These are phyloP conservation scores for Drosophila jambulina DNA, from an alignment of 1,140 invertebrate species.

Conservation along the genomic window DNA sequence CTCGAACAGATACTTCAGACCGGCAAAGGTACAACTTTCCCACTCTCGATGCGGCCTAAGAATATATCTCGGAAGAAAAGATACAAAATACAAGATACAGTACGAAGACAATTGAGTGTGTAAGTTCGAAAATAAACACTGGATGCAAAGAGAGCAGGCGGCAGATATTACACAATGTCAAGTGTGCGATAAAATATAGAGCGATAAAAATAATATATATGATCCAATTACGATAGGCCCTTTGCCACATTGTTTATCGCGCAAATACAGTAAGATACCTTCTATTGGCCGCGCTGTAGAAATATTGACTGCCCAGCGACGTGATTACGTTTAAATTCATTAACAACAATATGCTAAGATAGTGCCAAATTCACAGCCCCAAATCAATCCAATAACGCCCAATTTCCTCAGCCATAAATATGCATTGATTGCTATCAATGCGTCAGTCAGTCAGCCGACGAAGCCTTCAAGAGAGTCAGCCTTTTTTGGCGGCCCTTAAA, in stretches of 20 bases:
- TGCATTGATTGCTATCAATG: conserved; percentile 30
- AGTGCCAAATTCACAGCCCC: conserved; percentile 25
- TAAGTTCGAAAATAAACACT: conserved; percentile 38
- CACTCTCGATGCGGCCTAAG: conserved; percentile 34
- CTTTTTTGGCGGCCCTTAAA: conserved; percentile 13
- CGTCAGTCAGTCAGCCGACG: background rate
- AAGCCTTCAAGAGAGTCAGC: background rate
- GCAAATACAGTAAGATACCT: background rate
- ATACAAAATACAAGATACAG: conserved; percentile 14
- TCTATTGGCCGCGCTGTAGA: background rate
- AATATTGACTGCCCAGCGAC: conserved; percentile 3
- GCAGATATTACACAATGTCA: conserved; percentile 45
- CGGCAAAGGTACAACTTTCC: conserved; percentile 33
- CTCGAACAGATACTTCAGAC: conserved; percentile 28
- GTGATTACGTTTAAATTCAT: conserved; percentile 37
- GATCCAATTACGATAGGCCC: conserved; percentile 25
- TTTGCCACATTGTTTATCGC: conserved; percentile 18
- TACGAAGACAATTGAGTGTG: conserved; percentile 29
- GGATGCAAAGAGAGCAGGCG: conserved; percentile 10
- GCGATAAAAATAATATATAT: conserved; percentile 44
- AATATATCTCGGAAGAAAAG: conserved; percentile 23
- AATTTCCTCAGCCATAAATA: conserved; percentile 45
- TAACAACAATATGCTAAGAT: conserved; percentile 39
- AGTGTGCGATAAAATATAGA: conserved; percentile 43
- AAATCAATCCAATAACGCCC: conserved; percentile 43